phyloP scores from a whole-genome alignment of 2,888 invertebrate genomes.

The Drosophila trichaetosa region DNA sequence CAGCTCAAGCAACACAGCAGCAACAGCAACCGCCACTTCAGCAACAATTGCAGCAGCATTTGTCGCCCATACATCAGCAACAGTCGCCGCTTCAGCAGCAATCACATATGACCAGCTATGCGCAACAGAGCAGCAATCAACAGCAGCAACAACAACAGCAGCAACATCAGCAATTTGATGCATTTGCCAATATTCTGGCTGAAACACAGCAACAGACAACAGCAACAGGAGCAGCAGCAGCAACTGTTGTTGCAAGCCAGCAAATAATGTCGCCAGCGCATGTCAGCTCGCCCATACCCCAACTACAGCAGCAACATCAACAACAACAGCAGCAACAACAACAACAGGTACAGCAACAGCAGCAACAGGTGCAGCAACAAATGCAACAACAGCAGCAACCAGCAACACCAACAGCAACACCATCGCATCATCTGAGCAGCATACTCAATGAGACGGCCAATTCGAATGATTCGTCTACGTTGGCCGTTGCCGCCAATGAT shows the following conservation, averaged over 20 bases:
- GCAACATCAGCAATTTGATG: slow-evolving; percentile 71
- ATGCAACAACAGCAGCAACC: slow-evolving; percentile 61
- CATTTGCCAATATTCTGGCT: slow-evolving; percentile 71
- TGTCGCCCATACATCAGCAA: slow-evolving; percentile 78
- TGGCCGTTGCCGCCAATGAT: slow-evolving; percentile 83
- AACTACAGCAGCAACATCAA: slow-evolving; percentile 59
- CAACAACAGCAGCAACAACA: slow-evolving; percentile 57
- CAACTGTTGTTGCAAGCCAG: slow-evolving; percentile 34
- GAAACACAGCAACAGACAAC: slow-evolving; percentile 48
- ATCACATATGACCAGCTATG: slow-evolving; percentile 84
- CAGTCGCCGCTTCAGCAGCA: slow-evolving; percentile 75
- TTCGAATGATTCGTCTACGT: slow-evolving; percentile 84
- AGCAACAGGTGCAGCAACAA: slow-evolving; percentile 59
- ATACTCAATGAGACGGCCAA: slow-evolving; percentile 84
- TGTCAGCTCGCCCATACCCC: slow-evolving; percentile 60
- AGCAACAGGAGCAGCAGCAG: slow-evolving; percentile 38
- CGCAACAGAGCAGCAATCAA: slow-evolving; percentile 60
- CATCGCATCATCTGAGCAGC: slow-evolving; percentile 79
- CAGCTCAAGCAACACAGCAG: slow-evolving; percentile 49
- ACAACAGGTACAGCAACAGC: slow-evolving; percentile 44
- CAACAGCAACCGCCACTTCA: slow-evolving; percentile 60
- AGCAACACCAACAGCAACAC: slow-evolving; percentile 69
- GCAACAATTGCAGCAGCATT: slow-evolving; percentile 75
- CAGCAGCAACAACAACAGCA: slow-evolving; percentile 59
- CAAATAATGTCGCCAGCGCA: slow-evolving; percentile 67